phyloP scores from a whole-genome alignment of 1,140 invertebrate genomes.

The Asobara japonica region DNA sequence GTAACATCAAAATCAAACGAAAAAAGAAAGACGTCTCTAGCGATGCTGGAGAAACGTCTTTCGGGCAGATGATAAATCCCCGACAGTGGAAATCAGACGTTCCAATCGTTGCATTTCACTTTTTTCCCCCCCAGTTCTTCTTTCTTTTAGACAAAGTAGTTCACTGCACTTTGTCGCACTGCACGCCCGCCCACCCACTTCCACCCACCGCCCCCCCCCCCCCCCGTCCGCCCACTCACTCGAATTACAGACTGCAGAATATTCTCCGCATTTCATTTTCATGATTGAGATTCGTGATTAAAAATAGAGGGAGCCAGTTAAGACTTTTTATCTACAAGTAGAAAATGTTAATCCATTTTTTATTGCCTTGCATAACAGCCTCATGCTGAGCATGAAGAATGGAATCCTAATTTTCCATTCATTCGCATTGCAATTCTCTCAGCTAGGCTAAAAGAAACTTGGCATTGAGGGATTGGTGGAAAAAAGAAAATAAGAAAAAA shows the following conservation, averaged over 20 bases:
- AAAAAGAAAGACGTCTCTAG: background rate
- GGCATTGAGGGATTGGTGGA: background rate
- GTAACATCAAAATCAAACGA: background rate
- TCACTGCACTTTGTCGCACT: background rate
- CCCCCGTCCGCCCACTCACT: too few species aligned
- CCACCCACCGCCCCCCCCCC: too few species aligned
- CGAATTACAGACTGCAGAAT: background rate
- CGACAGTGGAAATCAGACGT: conserved; percentile 1
- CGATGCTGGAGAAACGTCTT: background rate
- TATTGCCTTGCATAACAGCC: background rate
- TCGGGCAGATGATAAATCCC: background rate
- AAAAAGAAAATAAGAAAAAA: too few species aligned
- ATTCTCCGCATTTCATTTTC: background rate
- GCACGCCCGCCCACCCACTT: background rate
- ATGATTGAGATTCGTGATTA: background rate
- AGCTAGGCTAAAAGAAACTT: background rate
- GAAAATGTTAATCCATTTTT: background rate
- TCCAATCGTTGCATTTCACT: background rate
- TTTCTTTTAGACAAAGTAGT: background rate
- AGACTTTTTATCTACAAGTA: background rate
- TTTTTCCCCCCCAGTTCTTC: background rate
- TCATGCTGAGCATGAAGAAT: background rate
- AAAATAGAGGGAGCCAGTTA: background rate
- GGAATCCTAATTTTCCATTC: background rate
- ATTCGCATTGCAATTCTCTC: background rate